A percentile compares a stretch with the other conserved stretches of the same genome.
Conservation (phyloP, 1,140 invertebrate species). For the Drosophila miranda region DNA sequence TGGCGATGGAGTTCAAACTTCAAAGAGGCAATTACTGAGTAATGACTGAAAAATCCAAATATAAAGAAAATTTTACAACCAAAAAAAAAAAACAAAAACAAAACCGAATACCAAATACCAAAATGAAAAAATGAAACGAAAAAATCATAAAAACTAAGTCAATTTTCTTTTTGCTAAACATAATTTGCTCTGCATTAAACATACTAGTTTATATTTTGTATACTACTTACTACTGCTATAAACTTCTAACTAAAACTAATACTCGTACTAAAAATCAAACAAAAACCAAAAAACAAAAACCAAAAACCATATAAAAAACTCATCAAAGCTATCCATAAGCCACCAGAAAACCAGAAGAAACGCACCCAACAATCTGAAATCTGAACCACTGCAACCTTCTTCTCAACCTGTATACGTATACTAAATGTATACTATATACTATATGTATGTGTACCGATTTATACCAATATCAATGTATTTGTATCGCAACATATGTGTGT, state of each 20-base stretch:
- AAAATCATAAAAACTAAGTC: slow-evolving; percentile 39
- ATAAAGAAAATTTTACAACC: slow-evolving; percentile 38
- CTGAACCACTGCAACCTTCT: slow-evolving; percentile 1
- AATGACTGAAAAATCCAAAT: slow-evolving; percentile 82
- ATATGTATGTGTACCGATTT: slow-evolving; percentile 20
- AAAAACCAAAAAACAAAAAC: slow-evolving; percentile 57
- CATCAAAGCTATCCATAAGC: slow-evolving; percentile 48
- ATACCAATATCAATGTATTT: slow-evolving; percentile 11
- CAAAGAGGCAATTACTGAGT: slow-evolving; percentile 94
- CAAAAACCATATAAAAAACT: slow-evolving; percentile 14
- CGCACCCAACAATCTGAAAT: too few relatives aligned
- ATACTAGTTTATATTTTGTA: slow-evolving; percentile 79
- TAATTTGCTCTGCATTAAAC: slow-evolving; percentile 78
- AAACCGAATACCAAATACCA: slow-evolving; percentile 20
- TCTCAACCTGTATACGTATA: slow-evolving; percentile 32
- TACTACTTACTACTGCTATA: slow-evolving; percentile 75
- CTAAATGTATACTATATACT: slow-evolving; percentile 14
- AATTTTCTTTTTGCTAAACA: slow-evolving; percentile 77
- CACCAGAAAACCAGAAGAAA: slow-evolving; percentile 28
- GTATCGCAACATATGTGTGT: slow-evolving; percentile 12
- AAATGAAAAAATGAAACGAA: slow-evolving; percentile 36
- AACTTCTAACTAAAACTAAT: slow-evolving; percentile 73
- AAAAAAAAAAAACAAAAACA: slow-evolving; percentile 34
- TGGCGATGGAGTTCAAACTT: slow-evolving; percentile 97
- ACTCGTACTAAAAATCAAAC: slow-evolving; percentile 57